phyloP scores from a whole-genome alignment of 2,113 vertebrate genomes.

The Alligator mississippiensis region DNA sequence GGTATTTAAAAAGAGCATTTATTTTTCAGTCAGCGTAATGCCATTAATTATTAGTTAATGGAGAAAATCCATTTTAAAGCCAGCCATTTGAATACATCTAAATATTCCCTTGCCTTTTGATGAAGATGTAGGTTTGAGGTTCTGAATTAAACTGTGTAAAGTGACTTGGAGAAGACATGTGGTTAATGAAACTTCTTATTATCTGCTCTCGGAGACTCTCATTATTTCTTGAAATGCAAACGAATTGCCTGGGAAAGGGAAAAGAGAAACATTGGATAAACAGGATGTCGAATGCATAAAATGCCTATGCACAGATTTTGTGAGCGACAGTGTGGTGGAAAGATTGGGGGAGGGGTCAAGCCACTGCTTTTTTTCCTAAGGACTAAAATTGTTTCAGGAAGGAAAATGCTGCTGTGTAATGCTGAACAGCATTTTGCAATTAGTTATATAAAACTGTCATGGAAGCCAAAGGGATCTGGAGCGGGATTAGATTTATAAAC shows the following conservation, averaged over 20 bases:
- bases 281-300: neutral
- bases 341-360: neutral
- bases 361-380: neutral
- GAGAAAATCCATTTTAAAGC: neutral
- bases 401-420: neutral
- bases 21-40: neutral
- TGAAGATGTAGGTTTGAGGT: neutral
- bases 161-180: fast-evolving
- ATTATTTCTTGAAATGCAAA: neutral
- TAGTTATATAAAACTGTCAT: neutral
- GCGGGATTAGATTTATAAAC: neutral
- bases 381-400: neutral
- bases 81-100: neutral
- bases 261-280: neutral
- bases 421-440: neutral
- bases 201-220: neutral
- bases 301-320: neutral
- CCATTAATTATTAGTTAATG: neutral
- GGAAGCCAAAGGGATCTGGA: neutral
- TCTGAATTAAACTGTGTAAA: neutral
- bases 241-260: neutral
- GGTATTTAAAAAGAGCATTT: neutral
- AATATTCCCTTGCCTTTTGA: neutral
- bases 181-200: neutral
- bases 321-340: neutral